Evolutionary conservation across 2,797 vertebrate species (phyloP).

Genomic region (Dallia pectoralis): DNA sequence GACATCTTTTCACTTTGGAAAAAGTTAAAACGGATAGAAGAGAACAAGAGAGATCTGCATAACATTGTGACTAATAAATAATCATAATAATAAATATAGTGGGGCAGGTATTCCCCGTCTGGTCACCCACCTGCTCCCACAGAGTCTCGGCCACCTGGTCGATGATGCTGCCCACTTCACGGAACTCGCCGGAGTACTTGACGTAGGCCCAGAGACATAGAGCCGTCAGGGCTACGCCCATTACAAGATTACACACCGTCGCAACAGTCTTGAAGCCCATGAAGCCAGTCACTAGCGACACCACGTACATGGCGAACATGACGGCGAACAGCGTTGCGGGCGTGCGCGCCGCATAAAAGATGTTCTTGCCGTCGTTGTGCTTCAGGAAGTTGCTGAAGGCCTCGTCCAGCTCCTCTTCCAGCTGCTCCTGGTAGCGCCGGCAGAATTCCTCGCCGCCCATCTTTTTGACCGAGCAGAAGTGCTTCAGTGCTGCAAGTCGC

Average conservation of each 20-base stretch:
- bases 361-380: slow-evolving; percentile 91
- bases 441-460: slow-evolving; percentile 89
- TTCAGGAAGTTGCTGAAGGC: slow-evolving; percentile 85
- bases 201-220: slow-evolving; percentile 87
- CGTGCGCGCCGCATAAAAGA: slow-evolving; percentile 88
- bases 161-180: slow-evolving; percentile 85
- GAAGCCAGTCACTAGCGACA: slow-evolving; percentile 85
- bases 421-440: slow-evolving; percentile 82
- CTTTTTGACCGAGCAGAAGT: slow-evolving; percentile 85
- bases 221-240: slow-evolving; percentile 81
- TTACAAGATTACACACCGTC: slow-evolving; percentile 80
- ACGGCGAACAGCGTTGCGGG: slow-evolving; percentile 86
- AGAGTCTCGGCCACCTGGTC: slow-evolving; percentile 85
- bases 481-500: slow-evolving; percentile 72
- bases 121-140: slow-evolving; percentile 84
- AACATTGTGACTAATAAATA: neutral
- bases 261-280: slow-evolving; percentile 84
- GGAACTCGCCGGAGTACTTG: slow-evolving; percentile 89
- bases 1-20: neutral
- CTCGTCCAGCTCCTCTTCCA: slow-evolving; percentile 83
- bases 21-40: neutral
- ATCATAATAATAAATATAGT: too few species aligned
- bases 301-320: slow-evolving; percentile 86
- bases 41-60: neutral
- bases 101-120: neutral